A percentile compares a stretch with the other conserved stretches of the same genome.
phyloP scores from a whole-genome alignment of 2,113 vertebrate species.

The Perognathus longimembris region DNA sequence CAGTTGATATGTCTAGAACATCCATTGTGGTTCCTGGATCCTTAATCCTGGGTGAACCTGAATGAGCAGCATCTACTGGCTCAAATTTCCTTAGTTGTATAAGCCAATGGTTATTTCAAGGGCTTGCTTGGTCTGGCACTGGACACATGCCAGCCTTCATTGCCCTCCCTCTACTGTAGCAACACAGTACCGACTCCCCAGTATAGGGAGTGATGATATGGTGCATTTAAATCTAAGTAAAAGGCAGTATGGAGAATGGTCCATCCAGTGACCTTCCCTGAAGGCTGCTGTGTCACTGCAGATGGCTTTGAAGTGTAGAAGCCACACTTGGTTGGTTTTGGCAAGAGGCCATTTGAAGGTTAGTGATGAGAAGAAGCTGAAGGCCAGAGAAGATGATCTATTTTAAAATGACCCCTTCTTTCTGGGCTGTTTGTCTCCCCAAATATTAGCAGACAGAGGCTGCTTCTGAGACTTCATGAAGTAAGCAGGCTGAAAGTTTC shows the following conservation, averaged over 20 bases:
- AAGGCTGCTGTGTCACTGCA: slow-evolving; percentile 40
- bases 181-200: background rate
- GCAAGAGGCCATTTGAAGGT: slow-evolving; percentile 58
- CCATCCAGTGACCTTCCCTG: slow-evolving; percentile 37
- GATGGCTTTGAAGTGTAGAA: slow-evolving; percentile 53
- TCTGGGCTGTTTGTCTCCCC: slow-evolving; percentile 59
- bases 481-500: slow-evolving; percentile 45
- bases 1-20: background rate
- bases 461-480: slow-evolving; percentile 55
- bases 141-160: background rate
- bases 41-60: background rate
- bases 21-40: background rate
- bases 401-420: slow-evolving; percentile 74
- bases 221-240: background rate
- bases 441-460: slow-evolving; percentile 23
- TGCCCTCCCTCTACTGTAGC: background rate
- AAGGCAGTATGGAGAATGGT: background rate
- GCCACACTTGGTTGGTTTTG: slow-evolving; percentile 63
- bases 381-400: slow-evolving; percentile 48
- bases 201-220: background rate
- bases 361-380: background rate
- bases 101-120: background rate
- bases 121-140: background rate
- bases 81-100: rapidly evolving
- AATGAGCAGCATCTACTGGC: background rate